Percentiles rank a stretch among this genome's conserved stretches.
Conservation (phyloP, 2,797 vertebrate genomes). For the Anniella stebbinsi region DNA sequence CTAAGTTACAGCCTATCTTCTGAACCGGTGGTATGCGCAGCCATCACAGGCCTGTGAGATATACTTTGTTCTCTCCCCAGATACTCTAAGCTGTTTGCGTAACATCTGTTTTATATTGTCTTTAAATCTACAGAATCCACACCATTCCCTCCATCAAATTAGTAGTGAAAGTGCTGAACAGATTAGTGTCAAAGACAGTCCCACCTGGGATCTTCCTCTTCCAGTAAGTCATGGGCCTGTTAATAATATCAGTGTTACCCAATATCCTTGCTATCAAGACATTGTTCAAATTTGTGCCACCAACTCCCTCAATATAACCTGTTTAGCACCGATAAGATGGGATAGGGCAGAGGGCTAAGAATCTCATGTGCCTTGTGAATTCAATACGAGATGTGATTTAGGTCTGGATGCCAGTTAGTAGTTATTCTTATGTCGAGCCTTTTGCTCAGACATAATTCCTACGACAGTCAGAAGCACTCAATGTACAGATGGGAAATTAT, state of each 20-base stretch:
- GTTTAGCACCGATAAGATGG: background rate
- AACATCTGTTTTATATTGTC: background rate
- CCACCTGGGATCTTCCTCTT: background rate
- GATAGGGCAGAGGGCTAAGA: background rate
- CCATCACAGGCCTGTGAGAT: background rate
- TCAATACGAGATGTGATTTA: background rate
- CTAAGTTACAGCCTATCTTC: background rate
- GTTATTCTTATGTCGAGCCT: background rate
- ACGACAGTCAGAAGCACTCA: background rate
- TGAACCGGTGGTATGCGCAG: background rate
- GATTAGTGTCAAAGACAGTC: background rate
- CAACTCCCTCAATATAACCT: conserved; percentile 8
- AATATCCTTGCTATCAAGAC: background rate
- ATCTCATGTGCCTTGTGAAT: conserved; percentile 7
- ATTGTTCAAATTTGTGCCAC: background rate
- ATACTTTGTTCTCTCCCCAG: background rate
- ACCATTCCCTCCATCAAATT: background rate
- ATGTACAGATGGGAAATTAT: background rate
- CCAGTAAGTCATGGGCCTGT: background rate
- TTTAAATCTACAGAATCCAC: background rate
- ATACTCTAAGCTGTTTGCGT: background rate
- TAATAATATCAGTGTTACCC: background rate
- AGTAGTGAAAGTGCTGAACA: background rate
- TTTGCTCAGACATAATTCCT: background rate
- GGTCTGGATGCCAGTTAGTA: background rate